Percentiles rank a stretch among this genome's conserved stretches.
Conservation (phyloP, 2,113 vertebrate genomes). For the Maccullochella peelii region DNA sequence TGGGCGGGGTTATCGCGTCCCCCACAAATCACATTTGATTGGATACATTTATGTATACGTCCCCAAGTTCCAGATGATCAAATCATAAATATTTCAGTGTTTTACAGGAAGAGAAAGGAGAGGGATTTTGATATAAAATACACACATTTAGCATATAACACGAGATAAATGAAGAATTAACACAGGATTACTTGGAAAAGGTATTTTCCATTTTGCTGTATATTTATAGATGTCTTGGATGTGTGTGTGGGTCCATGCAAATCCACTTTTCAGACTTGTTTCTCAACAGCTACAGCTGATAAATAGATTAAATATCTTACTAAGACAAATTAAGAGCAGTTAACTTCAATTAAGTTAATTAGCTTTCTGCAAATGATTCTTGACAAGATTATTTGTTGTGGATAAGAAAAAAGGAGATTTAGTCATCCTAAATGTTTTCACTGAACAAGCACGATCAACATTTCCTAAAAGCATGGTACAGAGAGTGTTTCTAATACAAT, state of each 20-base stretch:
- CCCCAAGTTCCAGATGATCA: not conserved
- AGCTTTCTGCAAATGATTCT: not conserved
- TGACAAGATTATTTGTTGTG: not conserved
- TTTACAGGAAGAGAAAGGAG: not conserved
- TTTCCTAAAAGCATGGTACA: not conserved
- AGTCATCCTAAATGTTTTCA: not conserved
- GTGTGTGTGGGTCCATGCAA: not conserved
- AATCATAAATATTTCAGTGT: not conserved
- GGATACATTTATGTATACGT: not conserved
- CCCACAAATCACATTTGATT: not conserved
- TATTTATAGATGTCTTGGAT: not conserved
- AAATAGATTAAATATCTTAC: not conserved
- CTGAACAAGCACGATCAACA: not conserved
- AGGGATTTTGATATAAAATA: not conserved
- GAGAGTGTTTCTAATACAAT: not conserved
- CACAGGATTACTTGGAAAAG: no score
- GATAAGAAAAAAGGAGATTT: slow-evolving; percentile 4
- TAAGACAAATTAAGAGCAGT: not conserved
- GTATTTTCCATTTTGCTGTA: not conserved
- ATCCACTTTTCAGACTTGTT: not conserved
- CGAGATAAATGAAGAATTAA: not conserved
- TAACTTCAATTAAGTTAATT: not conserved
- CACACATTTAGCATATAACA: not conserved
- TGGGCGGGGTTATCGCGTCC: accelerated
- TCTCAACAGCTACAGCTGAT: not conserved